phyloP scores from a whole-genome alignment of 2,113 vertebrate species.

The Syngnathus typhle region DNA sequence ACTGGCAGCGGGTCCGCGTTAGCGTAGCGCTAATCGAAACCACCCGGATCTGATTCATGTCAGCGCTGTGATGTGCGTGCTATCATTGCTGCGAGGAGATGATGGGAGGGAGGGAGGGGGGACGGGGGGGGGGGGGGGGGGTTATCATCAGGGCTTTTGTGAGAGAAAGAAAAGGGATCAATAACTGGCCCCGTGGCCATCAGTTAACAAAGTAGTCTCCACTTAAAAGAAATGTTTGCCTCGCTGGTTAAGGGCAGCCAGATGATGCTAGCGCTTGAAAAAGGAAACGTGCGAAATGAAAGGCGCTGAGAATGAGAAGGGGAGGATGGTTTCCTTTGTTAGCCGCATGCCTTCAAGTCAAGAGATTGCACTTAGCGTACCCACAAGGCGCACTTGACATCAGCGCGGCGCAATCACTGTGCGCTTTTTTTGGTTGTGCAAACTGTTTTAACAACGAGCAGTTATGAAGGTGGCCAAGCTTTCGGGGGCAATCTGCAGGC shows the following conservation, averaged over 20 bases:
- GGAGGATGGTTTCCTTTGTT: constrained; percentile 56
- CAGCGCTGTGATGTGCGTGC: constrained; percentile 55
- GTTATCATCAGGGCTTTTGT: constrained; percentile 62
- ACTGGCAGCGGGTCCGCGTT: constrained; percentile 55
- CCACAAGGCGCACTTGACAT: constrained; percentile 60
- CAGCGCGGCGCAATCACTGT: constrained; percentile 2
- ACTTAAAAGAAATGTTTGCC: constrained; percentile 69
- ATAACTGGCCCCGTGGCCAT: constrained; percentile 74
- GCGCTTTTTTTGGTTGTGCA: constrained; percentile 19
- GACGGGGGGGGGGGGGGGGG: constrained; percentile 27
- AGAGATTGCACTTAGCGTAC: constrained; percentile 54
- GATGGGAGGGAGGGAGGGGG: constrained; percentile 17
- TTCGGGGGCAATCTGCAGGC: background rate
- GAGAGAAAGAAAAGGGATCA: constrained; percentile 64
- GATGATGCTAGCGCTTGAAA: constrained; percentile 67
- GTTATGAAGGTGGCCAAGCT: constrained; percentile 13
- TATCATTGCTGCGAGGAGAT: constrained; percentile 63
- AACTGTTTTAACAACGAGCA: constrained; percentile 24
- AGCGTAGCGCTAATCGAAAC: constrained; percentile 64
- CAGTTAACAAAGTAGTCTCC: constrained; percentile 72
- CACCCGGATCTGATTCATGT: constrained; percentile 66
- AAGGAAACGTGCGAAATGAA: constrained; percentile 65
- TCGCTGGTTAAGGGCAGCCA: constrained; percentile 65
- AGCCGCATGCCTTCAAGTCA: constrained; percentile 52
- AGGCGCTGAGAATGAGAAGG: constrained; percentile 53